Conservation (phyloP, 2,888 invertebrate genomes). For the Apotomis turbidana region DNA sequence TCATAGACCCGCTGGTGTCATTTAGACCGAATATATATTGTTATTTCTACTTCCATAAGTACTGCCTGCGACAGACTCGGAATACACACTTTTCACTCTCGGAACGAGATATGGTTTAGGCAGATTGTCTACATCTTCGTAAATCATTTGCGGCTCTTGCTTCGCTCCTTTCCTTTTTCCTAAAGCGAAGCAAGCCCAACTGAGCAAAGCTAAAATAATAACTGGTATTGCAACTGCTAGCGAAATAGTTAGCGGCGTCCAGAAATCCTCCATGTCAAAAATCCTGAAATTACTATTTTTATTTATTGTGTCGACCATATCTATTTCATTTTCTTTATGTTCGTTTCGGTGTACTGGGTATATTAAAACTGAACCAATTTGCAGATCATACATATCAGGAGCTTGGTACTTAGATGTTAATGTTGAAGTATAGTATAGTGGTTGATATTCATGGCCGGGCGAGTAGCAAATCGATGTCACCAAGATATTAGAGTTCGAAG, state of each 20-base stretch:
- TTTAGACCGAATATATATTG: slow-evolving; percentile 32
- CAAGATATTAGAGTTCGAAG: slow-evolving; percentile 50
- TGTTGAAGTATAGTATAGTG: slow-evolving; percentile 49
- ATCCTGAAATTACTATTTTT: slow-evolving; percentile 4
- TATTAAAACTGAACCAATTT: slow-evolving; percentile 9
- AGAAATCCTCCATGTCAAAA: slow-evolving; percentile 43
- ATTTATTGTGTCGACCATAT: neutral
- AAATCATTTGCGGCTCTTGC: slow-evolving; percentile 41
- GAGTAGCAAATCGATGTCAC: slow-evolving; percentile 65
- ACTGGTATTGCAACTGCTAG: slow-evolving; percentile 46
- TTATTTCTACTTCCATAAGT: slow-evolving; percentile 20
- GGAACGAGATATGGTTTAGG: slow-evolving; percentile 53
- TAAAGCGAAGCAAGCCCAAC: slow-evolving; percentile 50
- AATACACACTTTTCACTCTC: slow-evolving; percentile 50
- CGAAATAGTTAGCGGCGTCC: slow-evolving; percentile 50
- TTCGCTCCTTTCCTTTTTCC: slow-evolving; percentile 49
- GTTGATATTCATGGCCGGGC: slow-evolving; percentile 51
- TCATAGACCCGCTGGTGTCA: no score
- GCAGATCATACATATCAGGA: slow-evolving; percentile 12
- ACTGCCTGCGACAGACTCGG: slow-evolving; percentile 37
- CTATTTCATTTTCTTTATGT: neutral
- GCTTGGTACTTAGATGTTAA: neutral
- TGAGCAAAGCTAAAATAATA: slow-evolving; percentile 48
- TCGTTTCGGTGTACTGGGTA: neutral
- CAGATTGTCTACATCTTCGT: slow-evolving; percentile 50